Evolutionary conservation across 2,888 invertebrate species (phyloP).

Genomic region (Acanthopleura granulata): DNA sequence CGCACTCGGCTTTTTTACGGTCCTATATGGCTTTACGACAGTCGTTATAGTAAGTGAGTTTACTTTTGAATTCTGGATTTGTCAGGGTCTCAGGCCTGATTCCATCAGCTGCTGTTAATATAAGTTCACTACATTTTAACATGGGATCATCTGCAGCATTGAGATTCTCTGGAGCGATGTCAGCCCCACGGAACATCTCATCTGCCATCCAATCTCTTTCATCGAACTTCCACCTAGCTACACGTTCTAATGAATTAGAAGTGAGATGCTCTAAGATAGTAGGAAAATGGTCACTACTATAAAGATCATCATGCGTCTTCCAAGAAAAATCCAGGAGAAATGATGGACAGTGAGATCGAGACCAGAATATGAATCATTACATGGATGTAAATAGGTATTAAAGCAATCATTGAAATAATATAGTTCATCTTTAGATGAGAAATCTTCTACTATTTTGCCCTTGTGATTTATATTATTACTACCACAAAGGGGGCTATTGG

Average conservation of each 20-base stretch:
- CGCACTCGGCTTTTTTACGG: neutral
- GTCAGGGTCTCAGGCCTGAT: neutral
- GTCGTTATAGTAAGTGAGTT: neutral
- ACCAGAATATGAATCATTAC: no score
- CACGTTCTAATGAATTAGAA: neutral
- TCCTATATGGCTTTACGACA: neutral
- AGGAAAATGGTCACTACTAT: neutral
- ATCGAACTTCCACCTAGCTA: neutral
- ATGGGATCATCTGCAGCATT: no score
- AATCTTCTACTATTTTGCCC: no score
- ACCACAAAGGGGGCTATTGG: no score
- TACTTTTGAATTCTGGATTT: neutral
- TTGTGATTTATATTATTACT: no score
- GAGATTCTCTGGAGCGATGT: neutral
- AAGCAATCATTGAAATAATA: no score
- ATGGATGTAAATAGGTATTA: no score
- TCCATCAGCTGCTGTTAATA: neutral
- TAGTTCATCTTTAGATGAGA: no score
- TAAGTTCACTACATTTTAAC: no score
- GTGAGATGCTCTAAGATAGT: neutral
- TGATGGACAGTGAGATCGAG: no score
- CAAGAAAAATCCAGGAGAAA: neutral
- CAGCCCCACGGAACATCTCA: neutral
- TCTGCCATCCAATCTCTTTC: no score
- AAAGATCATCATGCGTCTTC: neutral